phyloP scores from a whole-genome alignment of 2,888 invertebrate species.

The Tipula vernalis region DNA sequence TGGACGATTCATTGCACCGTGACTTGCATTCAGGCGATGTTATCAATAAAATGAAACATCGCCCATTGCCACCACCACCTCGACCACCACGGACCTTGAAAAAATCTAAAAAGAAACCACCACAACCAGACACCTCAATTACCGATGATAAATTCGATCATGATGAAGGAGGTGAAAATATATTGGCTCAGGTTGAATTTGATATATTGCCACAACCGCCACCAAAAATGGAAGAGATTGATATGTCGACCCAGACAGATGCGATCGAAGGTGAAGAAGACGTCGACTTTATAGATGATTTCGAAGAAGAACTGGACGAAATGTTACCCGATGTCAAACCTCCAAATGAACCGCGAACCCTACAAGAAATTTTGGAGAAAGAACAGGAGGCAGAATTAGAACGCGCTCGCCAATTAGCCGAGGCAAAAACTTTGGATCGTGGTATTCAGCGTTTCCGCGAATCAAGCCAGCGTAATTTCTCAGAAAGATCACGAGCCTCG shows the following conservation, averaged over 20 bases:
- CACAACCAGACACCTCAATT: slow-evolving; percentile 22
- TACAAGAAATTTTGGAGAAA: slow-evolving; percentile 31
- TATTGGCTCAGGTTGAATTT: slow-evolving; percentile 12
- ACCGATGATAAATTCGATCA: slow-evolving; percentile 23
- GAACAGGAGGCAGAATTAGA: slow-evolving; percentile 26
- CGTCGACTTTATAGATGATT: slow-evolving; percentile 33
- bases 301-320: slow-evolving; percentile 38
- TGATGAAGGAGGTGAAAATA: slow-evolving; percentile 22
- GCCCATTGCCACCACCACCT: slow-evolving; percentile 78
- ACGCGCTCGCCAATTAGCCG: slow-evolving; percentile 28
- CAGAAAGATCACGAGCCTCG: slow-evolving; percentile 43
- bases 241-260: slow-evolving; percentile 75
- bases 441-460: slow-evolving; percentile 41
- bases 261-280: slow-evolving; percentile 66
- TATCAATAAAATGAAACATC: slow-evolving; percentile 69
- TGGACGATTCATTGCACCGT: slow-evolving; percentile 34
- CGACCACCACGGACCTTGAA: slow-evolving; percentile 59
- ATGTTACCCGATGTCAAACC: slow-evolving; percentile 34
- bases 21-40: slow-evolving; percentile 62
- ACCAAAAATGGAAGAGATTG: slow-evolving; percentile 46
- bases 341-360: slow-evolving; percentile 27
- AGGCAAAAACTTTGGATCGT: slow-evolving; percentile 41
- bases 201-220: slow-evolving; percentile 21
- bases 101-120: slow-evolving; percentile 31
- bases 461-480: slow-evolving; percentile 42